These are phyloP conservation scores for Gasterosteus aculeatus DNA, from an alignment of 2,113 vertebrate species.

Conservation along the genomic window DNA sequence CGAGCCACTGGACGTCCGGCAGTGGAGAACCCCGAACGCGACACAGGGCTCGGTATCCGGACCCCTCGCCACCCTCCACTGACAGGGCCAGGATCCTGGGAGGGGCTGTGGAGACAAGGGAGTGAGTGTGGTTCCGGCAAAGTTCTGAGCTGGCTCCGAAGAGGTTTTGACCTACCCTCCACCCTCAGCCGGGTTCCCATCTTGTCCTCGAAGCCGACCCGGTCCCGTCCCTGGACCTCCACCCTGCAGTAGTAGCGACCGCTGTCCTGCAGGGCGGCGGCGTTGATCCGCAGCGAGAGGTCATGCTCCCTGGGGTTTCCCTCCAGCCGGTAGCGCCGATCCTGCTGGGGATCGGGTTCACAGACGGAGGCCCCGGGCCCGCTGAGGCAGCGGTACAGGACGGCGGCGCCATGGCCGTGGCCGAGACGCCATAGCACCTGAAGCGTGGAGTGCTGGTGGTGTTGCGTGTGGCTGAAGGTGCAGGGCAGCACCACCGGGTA, in stretches of 20 bases:
- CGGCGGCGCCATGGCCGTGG: slow-evolving; percentile 78
- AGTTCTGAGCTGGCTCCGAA: too few species aligned
- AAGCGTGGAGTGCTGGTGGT: slow-evolving; percentile 86
- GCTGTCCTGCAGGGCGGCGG: slow-evolving; percentile 84
- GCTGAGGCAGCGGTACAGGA: slow-evolving; percentile 88
- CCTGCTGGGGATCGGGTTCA: slow-evolving; percentile 83
- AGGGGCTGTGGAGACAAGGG: slow-evolving; percentile 56
- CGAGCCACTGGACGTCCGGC: slow-evolving; percentile 84
- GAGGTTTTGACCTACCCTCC: slow-evolving; percentile 76
- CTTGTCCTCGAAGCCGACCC: slow-evolving; percentile 89
- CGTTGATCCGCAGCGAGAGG: slow-evolving; percentile 89
- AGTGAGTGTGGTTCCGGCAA: neutral
- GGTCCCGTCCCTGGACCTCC: slow-evolving; percentile 85
- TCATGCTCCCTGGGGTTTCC: slow-evolving; percentile 89
- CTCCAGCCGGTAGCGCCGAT: slow-evolving; percentile 88
- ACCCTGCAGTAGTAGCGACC: slow-evolving; percentile 91
- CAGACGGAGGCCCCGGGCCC: slow-evolving; percentile 81
- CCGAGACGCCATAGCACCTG: slow-evolving; percentile 88
- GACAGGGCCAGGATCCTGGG: slow-evolving; percentile 88
- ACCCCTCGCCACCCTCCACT: slow-evolving; percentile 75
- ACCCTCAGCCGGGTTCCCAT: slow-evolving; percentile 87
- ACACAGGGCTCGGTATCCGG: slow-evolving; percentile 84
- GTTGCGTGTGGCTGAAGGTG: slow-evolving; percentile 91
- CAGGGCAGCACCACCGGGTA: slow-evolving; percentile 89
- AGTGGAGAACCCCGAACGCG: slow-evolving; percentile 88